Percentiles rank a stretch among this genome's conserved stretches.
phyloP scores from a whole-genome alignment of 2,888 invertebrate genomes.

The Beris morrisii region DNA sequence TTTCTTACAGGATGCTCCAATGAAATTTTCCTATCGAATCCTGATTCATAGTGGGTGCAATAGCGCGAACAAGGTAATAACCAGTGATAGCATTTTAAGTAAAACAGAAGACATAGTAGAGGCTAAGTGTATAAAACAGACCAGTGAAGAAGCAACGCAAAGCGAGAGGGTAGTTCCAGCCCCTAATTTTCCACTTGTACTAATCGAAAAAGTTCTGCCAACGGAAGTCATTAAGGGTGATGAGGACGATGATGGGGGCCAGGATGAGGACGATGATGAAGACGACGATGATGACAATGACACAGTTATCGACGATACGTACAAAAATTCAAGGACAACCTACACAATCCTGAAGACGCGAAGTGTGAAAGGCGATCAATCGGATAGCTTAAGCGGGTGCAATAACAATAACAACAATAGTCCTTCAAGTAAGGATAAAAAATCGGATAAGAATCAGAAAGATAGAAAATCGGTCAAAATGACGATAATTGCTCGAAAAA shows the following conservation, averaged over 20 bases:
- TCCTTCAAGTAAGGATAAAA: slow-evolving; percentile 23
- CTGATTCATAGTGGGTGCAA: slow-evolving; percentile 48
- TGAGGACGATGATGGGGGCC: background rate
- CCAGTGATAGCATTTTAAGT: slow-evolving; percentile 29
- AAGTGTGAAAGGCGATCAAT: slow-evolving; percentile 12
- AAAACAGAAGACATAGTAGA: slow-evolving; percentile 33
- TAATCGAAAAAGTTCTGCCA: background rate
- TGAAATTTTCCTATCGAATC: slow-evolving; percentile 68
- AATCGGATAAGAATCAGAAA: slow-evolving; percentile 34
- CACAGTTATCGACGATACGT: slow-evolving; percentile 8
- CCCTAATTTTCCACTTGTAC: slow-evolving; percentile 29
- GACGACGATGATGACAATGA: slow-evolving; percentile 14
- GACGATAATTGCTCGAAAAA: slow-evolving; percentile 45
- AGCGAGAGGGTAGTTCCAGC: slow-evolving; percentile 24
- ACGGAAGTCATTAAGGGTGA: background rate
- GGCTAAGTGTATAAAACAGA: slow-evolving; percentile 41
- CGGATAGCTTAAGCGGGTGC: slow-evolving; percentile 26
- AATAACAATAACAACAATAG: slow-evolving; percentile 34
- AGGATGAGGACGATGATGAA: slow-evolving; percentile 4
- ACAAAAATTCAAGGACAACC: slow-evolving; percentile 13
- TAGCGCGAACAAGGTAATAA: slow-evolving; percentile 35
- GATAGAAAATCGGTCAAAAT: slow-evolving; percentile 45
- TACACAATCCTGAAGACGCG: slow-evolving; percentile 31
- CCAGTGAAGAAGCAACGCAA: slow-evolving; percentile 13
- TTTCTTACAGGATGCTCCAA: slow-evolving; percentile 61